Base-by-base conservation (phyloP, 2,888 invertebrate species). In the Diarsia brunnea region DNA sequence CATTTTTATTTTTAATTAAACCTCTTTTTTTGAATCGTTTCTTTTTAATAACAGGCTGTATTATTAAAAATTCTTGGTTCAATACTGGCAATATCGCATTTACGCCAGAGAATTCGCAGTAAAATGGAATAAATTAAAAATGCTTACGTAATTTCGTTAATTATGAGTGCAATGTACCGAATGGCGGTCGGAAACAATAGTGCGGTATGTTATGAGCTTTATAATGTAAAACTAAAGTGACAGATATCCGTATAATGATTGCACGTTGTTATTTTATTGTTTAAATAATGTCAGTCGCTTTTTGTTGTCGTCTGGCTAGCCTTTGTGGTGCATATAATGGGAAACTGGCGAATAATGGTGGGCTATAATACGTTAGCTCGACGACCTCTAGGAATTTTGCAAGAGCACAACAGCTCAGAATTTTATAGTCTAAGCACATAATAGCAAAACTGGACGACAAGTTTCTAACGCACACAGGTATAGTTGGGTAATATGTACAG, bases 81-180 rank as follows among this genome's bases (percentile, higher is more conserved):
- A 84, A 84, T 85, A 81, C 78, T 67, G 74, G 69, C 69, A 73
- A 86, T 79, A 85, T 87, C 79, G 78, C 78, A 85, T 73, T 84
- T 81, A 79, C 75, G 67, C 74, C 55, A 69, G 76, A 78, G 76
- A 69, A 75, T 84, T 73, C 60, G 49, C 67, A 45, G 64, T 60
- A 61, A 84, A 86, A 84, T 79, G 76, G 77, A 85, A 87, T 87
- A 79, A 84, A 84, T 85, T 81, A 79, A 87, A 87, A 82, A 84
- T 79, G 75, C 72, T 81, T 69, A 73, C 81, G 77, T 79, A 86
- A 84, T 86, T 80, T 86, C 70, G 87, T 84, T 87, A 75, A 87
- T 75, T 79, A 87, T 76, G 76, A 72, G 81, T 70, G 76, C 86
- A 74, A 76, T 75, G 73, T 86, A 76, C 75, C 76, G 84, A 80